Conservation (phyloP, 2,888 invertebrate genomes). For the Cheilosia vulpina region DNA sequence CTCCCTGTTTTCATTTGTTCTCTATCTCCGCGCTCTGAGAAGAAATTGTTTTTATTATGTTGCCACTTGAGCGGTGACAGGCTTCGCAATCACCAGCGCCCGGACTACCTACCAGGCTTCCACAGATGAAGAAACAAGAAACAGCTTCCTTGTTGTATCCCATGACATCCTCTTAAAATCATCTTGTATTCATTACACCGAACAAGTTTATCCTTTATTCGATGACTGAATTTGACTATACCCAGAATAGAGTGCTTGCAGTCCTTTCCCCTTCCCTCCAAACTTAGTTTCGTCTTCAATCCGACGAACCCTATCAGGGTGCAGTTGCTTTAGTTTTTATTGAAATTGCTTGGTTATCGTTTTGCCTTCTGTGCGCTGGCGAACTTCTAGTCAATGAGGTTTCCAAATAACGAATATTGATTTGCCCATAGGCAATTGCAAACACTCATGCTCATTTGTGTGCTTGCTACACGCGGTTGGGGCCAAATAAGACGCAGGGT, state of each 20-base stretch:
- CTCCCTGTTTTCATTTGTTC: slow-evolving; percentile 42
- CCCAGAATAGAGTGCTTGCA: slow-evolving; percentile 32
- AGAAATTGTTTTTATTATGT: slow-evolving; percentile 39
- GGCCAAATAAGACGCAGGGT: neutral
- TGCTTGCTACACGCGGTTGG: neutral
- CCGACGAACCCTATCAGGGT: neutral
- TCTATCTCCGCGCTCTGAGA: slow-evolving; percentile 23
- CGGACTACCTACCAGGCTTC: neutral
- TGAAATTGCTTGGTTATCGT: slow-evolving; percentile 64
- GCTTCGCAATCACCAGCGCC: slow-evolving; percentile 18
- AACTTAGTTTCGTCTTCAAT: slow-evolving; percentile 1
- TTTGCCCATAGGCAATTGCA: slow-evolving; percentile 58
- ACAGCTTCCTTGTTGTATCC: slow-evolving; percentile 61
- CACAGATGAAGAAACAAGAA: slow-evolving; percentile 21
- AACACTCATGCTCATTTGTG: slow-evolving; percentile 27
- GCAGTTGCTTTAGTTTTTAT: slow-evolving; percentile 43
- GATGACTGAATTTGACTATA: slow-evolving; percentile 67
- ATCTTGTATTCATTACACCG: slow-evolving; percentile 74
- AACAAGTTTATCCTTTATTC: slow-evolving; percentile 73
- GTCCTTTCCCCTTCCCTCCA: slow-evolving; percentile 27
- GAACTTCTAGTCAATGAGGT: slow-evolving; percentile 18
- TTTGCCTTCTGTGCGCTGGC: slow-evolving; percentile 7
- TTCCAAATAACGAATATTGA: slow-evolving; percentile 54
- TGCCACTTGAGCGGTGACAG: slow-evolving; percentile 50
- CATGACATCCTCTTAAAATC: slow-evolving; percentile 67